Conservation (phyloP, 1,140 invertebrate species). For the Drosophila lacteicornis region DNA sequence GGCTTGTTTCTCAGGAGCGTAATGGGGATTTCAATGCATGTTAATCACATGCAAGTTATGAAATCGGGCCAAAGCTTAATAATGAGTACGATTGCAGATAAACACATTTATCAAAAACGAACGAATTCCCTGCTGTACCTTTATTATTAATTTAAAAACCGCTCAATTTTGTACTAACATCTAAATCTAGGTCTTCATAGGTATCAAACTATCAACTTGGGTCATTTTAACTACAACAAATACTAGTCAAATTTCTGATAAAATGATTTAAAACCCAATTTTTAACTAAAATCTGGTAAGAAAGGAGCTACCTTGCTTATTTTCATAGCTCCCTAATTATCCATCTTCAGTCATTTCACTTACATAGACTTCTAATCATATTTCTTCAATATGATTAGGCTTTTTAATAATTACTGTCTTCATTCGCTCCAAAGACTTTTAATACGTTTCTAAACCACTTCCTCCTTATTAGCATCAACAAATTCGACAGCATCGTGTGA, state of each 20-base stretch:
- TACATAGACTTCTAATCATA: background rate
- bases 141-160: background rate
- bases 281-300: background rate
- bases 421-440: conserved; percentile 4
- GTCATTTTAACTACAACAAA: too few relatives aligned
- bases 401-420: conserved; percentile 7
- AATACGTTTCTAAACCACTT: conserved; percentile 48
- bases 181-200: too few relatives aligned
- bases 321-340: background rate
- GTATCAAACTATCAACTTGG: too few relatives aligned
- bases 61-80: conserved; percentile 31
- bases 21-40: conserved; percentile 13
- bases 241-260: too few relatives aligned
- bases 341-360: background rate
- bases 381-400: background rate
- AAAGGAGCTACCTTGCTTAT: background rate
- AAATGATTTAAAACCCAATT: too few relatives aligned
- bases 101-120: background rate
- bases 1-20: conserved; percentile 27
- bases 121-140: background rate
- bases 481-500: conserved; percentile 34
- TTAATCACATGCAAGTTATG: conserved; percentile 18
- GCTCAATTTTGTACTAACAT: background rate
- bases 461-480: conserved; percentile 34
- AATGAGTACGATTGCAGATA: background rate